Percentiles rank a stretch among this genome's conserved stretches.
Conservation (phyloP, 64 coral and sea anemone genomes). For the Cladopsammia gracilis region DNA sequence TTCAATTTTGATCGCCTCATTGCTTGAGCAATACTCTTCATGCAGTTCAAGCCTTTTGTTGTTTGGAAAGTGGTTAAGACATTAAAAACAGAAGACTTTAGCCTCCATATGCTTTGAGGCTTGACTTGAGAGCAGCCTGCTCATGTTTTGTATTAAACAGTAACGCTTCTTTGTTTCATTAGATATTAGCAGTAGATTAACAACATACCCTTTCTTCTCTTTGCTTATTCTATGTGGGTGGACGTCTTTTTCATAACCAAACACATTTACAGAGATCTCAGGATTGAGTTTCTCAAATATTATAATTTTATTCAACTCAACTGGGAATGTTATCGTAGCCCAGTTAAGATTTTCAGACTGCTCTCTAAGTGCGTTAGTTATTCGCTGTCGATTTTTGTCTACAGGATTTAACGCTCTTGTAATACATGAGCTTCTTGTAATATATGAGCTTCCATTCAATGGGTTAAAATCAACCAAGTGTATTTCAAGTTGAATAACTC, state of each 20-base stretch:
- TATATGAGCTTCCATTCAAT: too few species aligned
- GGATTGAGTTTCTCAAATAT: constrained; percentile 58
- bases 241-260: constrained; percentile 19
- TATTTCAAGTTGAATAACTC: too few species aligned
- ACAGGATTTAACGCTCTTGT: too few species aligned
- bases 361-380: too few species aligned
- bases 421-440: too few species aligned
- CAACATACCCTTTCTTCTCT: not conserved
- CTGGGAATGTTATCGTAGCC: constrained; percentile 25
- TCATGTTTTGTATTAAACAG: constrained; percentile 52
- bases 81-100: not conserved
- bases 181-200: constrained; percentile 33
- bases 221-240: constrained; percentile 19
- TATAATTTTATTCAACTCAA: not conserved
- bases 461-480: too few species aligned
- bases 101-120: not conserved
- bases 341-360: too few species aligned
- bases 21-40: not conserved
- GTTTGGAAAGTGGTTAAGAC: not conserved
- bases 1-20: constrained; percentile 7
- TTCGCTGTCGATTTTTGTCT: too few species aligned
- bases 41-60: not conserved
- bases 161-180: constrained; percentile 24
- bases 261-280: not conserved
- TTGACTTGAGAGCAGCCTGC: constrained; percentile 18